Evolutionary conservation across 2,888 invertebrate genomes (phyloP).

Genomic region (Gastrophysa polygoni): DNA sequence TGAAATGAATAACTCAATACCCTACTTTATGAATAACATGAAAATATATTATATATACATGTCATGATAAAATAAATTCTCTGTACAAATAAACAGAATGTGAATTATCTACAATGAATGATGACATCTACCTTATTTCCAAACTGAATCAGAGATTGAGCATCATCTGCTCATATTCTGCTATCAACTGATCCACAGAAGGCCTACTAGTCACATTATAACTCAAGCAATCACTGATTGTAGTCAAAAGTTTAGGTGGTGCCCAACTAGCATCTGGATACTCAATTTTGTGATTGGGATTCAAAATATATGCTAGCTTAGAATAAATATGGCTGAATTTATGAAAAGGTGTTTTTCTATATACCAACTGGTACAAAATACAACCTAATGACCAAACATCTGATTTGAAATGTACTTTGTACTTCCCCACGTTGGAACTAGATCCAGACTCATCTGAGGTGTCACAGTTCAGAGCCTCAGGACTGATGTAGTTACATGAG

Average conservation of each 20-base stretch:
- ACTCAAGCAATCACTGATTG: slow-evolving; percentile 74
- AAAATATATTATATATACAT: no score
- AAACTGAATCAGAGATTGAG: not conserved
- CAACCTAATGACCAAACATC: slow-evolving; percentile 99
- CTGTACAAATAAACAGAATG: no score
- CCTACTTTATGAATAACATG: no score
- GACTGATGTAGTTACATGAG: slow-evolving; percentile 95
- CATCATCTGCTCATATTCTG: slow-evolving; percentile 43
- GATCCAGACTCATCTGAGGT: slow-evolving; percentile 53
- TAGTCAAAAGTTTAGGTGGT: slow-evolving; percentile 66
- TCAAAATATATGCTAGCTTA: slow-evolving; percentile 42
- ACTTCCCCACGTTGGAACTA: slow-evolving; percentile 56
- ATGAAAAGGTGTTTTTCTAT: slow-evolving; percentile 89
- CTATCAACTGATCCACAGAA: slow-evolving; percentile 73
- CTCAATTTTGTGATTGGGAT: slow-evolving; percentile 68
- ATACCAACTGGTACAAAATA: slow-evolving; percentile 91
- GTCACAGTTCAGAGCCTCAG: slow-evolving; percentile 82
- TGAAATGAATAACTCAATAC: no score
- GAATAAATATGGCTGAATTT: slow-evolving; percentile 62
- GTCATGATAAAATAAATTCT: no score
- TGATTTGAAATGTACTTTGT: slow-evolving; percentile 76
- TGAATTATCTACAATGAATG: not conserved
- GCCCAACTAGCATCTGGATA: slow-evolving; percentile 68
- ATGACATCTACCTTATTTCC: not conserved
- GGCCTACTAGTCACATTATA: slow-evolving; percentile 76